phyloP scores from a whole-genome alignment of 2,888 invertebrate genomes.

The Tinea trinotella region DNA sequence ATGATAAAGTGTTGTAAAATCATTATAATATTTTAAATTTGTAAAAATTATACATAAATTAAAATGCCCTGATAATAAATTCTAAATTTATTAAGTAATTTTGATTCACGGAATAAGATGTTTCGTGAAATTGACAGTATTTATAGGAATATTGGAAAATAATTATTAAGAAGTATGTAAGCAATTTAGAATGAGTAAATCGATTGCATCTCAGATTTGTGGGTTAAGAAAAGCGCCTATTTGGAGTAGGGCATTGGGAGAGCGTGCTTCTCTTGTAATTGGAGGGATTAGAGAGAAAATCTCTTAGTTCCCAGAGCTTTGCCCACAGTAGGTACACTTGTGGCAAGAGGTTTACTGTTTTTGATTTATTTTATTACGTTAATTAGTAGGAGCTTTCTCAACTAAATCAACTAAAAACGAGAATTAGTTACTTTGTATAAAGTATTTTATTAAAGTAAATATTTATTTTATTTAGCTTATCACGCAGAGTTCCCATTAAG shows the following conservation, averaged over 20 bases:
- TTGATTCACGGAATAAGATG: too few species aligned
- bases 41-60: too few species aligned
- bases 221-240: not conserved
- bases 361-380: constrained; percentile 15
- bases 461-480: not conserved
- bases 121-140: not conserved
- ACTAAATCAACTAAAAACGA: not conserved
- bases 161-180: not conserved
- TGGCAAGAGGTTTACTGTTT: constrained; percentile 4
- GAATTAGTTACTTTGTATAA: too few species aligned
- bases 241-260: not conserved
- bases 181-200: not conserved
- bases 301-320: constrained; percentile 10
- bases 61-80: too few species aligned
- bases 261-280: constrained; percentile 9
- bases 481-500: too few species aligned
- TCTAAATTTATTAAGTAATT: too few species aligned
- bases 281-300: constrained; percentile 14
- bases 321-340: constrained; percentile 3
- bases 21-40: too few species aligned
- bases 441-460: not conserved
- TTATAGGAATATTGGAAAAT: not conserved
- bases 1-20: too few species aligned
- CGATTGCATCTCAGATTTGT: constrained; percentile 11
- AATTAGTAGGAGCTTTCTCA: not conserved